Base-by-base conservation (phyloP, 2,888 invertebrate genomes). In the Macroteleia sp. region DNA sequence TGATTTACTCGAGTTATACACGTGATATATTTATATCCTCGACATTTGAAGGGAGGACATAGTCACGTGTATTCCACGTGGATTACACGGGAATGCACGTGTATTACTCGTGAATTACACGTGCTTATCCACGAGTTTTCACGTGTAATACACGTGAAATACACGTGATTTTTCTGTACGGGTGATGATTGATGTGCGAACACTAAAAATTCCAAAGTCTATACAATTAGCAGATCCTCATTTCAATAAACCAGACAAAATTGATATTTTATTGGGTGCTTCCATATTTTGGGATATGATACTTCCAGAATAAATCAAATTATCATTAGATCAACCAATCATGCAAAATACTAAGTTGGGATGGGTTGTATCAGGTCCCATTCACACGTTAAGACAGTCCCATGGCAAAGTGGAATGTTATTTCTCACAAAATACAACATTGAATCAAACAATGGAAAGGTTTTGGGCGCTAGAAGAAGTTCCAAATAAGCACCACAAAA, bases 391-490 rank as follows among this genome's bases (percentile, higher is more conserved):
- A 25, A 12, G 10, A 12, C 34, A 3, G 10, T 12, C 10, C 14
- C 34, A 34, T 3, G 10, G 10, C 3, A 34, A 41, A 9, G 41
- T 41, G 12, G 16, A 41, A 41, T 14, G 41, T 9, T 16, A 41
- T 9, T 41, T 41, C 14, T 8, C 16, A 14, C 14, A 8, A 36
- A 22, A 12, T n/a, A n/a, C 16, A 2, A n/a, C 48, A 5, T 12
- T 44, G 10, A 10, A 74, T 1, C 8, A 41, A 41, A 8, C 8
- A 16, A 5, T 74, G 4, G 59, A 59, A 36, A 16, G 32, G 9
- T 78, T 59, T 39, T 74, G 70, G 78, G 42, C 16, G 17, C 36
- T 59, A 16, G 66, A 70, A 28, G 41, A 46, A 22, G 2, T 77
- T 1, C 52, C 39, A 0, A 30, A 44, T 22, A 39, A 10, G 9